Evolutionary conservation across 2,797 vertebrate genomes (phyloP).

Genomic region (Cetoscarus ocellatus): DNA sequence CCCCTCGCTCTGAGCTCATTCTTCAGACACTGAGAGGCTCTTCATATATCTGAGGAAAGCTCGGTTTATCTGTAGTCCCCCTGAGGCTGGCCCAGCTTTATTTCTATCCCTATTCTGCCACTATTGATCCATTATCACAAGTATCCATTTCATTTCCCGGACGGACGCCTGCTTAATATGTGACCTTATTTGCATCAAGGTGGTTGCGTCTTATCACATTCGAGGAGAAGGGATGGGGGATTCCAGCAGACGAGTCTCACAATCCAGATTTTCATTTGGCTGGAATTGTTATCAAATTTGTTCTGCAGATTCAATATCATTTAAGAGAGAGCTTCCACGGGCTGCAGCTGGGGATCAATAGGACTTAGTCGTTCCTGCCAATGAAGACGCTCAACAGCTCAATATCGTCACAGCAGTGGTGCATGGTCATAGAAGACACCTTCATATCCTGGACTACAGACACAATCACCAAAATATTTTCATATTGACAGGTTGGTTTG

Average conservation of each 20-base stretch:
- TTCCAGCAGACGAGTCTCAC: conserved; percentile 19
- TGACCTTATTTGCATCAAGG: conserved; percentile 63
- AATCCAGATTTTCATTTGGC: conserved; percentile 65
- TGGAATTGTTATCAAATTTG: conserved; percentile 67
- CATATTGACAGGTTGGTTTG: not conserved
- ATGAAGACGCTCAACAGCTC: conserved; percentile 51
- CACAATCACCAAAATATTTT: not conserved
- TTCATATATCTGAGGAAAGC: conserved; percentile 32
- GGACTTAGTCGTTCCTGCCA: conserved; percentile 52
- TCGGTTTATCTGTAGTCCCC: conserved; percentile 46
- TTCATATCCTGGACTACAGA: conserved; percentile 11
- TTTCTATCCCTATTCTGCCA: conserved; percentile 25
- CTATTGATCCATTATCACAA: conserved; percentile 63
- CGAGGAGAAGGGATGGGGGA: conserved; percentile 27
- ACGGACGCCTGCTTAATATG: conserved; percentile 41
- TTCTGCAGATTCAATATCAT: conserved; percentile 69
- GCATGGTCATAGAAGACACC: conserved; percentile 21
- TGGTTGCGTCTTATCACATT: conserved; percentile 42
- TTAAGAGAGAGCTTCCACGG: conserved; percentile 62
- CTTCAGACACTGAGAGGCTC: conserved; percentile 52
- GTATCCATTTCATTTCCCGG: conserved; percentile 59
- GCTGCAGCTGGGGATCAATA: conserved; percentile 65
- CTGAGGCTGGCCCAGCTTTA: conserved; percentile 30
- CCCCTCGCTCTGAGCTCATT: conserved; percentile 11
- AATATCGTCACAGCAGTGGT: conserved; percentile 35